These are phyloP conservation scores for Thunnus thynnus DNA, from an alignment of 2,113 vertebrate genomes.

Conservation along the genomic window DNA sequence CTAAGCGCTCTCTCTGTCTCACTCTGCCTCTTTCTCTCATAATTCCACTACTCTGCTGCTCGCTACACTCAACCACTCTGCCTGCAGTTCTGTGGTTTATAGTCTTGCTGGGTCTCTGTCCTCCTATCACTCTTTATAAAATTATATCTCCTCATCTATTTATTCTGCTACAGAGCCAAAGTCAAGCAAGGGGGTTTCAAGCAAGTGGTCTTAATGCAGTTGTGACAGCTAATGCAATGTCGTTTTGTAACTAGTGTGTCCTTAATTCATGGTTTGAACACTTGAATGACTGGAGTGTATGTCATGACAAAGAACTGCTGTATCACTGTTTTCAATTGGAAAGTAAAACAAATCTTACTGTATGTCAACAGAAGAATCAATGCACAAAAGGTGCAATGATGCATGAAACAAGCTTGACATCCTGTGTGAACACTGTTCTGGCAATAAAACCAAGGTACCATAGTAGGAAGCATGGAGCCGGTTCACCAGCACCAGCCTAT, in stretches of 20 bases:
- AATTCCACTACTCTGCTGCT: constrained; percentile 63
- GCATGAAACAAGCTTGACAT: constrained; percentile 18
- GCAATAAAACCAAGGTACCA: neutral
- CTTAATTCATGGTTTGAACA: neutral
- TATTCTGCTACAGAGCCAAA: neutral
- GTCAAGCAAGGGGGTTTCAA: neutral
- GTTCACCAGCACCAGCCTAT: neutral
- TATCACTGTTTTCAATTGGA: neutral
- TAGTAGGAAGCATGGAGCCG: neutral
- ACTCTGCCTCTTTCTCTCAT: constrained; percentile 61
- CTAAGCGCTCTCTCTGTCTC: constrained; percentile 64
- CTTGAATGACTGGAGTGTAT: neutral
- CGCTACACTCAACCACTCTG: constrained; percentile 32
- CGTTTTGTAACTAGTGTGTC: neutral
- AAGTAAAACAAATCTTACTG: neutral
- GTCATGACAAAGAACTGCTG: neutral
- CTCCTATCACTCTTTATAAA: constrained; percentile 15
- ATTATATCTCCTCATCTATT: neutral
- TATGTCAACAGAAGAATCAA: neutral
- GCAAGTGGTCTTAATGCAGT: neutral
- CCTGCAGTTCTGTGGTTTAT: neutral
- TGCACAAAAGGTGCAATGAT: neutral
- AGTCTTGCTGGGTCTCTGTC: neutral
- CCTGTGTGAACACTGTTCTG: neutral
- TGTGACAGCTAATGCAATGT: neutral